These are phyloP conservation scores for Acanthurus leucopareius DNA, from an alignment of 2,797 vertebrate genomes.

Conservation along the genomic window DNA sequence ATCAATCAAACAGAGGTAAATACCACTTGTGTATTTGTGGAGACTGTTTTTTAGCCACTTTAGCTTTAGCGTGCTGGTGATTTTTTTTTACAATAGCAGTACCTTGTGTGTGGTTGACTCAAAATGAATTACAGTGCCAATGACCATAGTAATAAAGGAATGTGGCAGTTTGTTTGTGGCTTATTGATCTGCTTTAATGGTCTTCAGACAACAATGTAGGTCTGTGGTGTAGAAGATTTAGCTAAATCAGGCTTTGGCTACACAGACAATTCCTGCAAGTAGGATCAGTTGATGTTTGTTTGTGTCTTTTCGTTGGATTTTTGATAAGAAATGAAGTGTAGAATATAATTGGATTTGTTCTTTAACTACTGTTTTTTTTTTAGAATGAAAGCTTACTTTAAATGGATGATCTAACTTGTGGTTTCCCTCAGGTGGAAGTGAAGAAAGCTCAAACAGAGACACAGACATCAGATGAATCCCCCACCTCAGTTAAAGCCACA, in stretches of 20 bases:
- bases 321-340: background rate
- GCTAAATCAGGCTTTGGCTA: background rate
- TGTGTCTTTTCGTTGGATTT: slow-evolving; percentile 1
- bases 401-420: slow-evolving; percentile 18
- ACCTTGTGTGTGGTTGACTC: no score
- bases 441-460: slow-evolving; percentile 68
- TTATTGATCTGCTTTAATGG: background rate
- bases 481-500: slow-evolving; percentile 15
- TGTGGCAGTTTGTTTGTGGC: background rate
- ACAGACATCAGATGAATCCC: slow-evolving; percentile 49
- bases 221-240: background rate
- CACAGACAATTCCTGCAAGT: background rate
- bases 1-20: background rate
- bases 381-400: background rate
- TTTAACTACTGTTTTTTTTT: background rate
- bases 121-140: background rate
- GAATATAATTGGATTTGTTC: background rate
- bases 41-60: background rate
- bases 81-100: background rate
- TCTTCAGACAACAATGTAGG: background rate
- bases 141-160: background rate
- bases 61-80: background rate
- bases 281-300: background rate
- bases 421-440: slow-evolving; percentile 69
- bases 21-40: background rate